Conservation (phyloP, 2,888 invertebrate genomes). For the Amiota communis region DNA sequence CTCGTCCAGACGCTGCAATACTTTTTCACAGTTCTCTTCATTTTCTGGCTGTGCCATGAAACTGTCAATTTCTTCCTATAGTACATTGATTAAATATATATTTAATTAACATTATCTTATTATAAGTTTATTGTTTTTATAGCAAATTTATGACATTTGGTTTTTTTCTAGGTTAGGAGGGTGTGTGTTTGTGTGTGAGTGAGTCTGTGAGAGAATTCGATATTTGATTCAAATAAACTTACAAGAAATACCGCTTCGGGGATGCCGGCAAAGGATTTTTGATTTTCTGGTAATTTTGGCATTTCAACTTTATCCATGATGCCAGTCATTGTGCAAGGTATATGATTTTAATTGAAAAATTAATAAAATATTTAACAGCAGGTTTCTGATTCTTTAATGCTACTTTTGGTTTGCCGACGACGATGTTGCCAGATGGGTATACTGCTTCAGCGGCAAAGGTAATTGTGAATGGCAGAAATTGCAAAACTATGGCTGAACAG, state of each 20-base stretch:
- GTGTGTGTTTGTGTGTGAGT: background rate
- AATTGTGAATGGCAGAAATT: no score
- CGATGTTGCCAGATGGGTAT: constrained; percentile 52
- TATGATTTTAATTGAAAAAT: constrained; percentile 12
- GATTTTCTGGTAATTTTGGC: constrained; percentile 72
- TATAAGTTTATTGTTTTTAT: constrained; percentile 44
- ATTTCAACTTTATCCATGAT: constrained; percentile 70
- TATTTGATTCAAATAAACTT: constrained; percentile 74
- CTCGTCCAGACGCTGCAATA: constrained; percentile 90
- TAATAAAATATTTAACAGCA: constrained; percentile 18
- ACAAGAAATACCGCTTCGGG: constrained; percentile 92
- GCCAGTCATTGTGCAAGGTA: constrained; percentile 62
- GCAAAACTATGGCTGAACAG: no score
- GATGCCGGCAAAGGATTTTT: constrained; percentile 83
- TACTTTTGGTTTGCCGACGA: constrained; percentile 88
- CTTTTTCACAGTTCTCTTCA: constrained; percentile 86
- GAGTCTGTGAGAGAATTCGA: constrained; percentile 9
- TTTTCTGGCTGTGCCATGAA: constrained; percentile 91
- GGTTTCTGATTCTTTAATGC: background rate
- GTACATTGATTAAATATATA: constrained; percentile 35
- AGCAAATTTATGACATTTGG: background rate
- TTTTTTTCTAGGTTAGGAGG: constrained; percentile 20
- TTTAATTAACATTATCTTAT: constrained; percentile 39
- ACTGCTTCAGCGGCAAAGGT: no score
- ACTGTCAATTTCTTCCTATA: constrained; percentile 93